Base-by-base conservation (phyloP, 2,888 invertebrate species). In the Spatulosminthurus flaviceps region DNA sequence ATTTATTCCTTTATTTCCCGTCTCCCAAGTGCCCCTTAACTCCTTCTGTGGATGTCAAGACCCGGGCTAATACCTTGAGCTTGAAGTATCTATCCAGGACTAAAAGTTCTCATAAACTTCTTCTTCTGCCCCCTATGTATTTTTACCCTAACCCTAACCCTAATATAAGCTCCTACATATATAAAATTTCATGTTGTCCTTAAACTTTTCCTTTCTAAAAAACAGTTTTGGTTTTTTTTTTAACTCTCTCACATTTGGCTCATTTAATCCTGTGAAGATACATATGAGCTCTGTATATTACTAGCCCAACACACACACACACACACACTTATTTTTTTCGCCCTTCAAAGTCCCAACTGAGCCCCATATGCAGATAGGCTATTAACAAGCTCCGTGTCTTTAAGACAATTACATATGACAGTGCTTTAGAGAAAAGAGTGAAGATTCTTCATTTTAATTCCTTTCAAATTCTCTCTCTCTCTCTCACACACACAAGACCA, bases 171-270 rank as follows among this genome's bases (percentile, higher is more conserved):
- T 43, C 73, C 24, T 26, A 16, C 51, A 43, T 51, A 43, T 72
- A 13, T 24, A 41, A 16, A 19, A 2, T 19, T 51, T 19, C n/a
- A 9, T 16, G 1, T 19, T 16, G 22, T 7, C 2, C 64, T 66
- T 22, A 67, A 67, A 67, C 24, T 64, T 66, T 64, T 74, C 28
- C 61, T 29, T 75, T 75, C 64, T 24, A 66, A 75, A 75, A 64
- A 5, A 51, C n/a, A n/a, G n/a, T n/a, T n/a, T n/a, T n/a, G n/a
- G n/a, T n/a, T n/a, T n/a, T n/a, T n/a, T n/a, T n/a, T n/a, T n/a
- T n/a, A n/a, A n/a, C n/a, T n/a, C n/a, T n/a, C n/a, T n/a, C n/a
- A n/a, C n/a, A n/a, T n/a, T n/a, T n/a, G n/a, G n/a, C n/a, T n/a
- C n/a, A n/a, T n/a, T n/a, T n/a, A n/a, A n/a, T n/a, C n/a, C n/a